A percentile compares a stretch with the other conserved stretches of the same genome.
Evolutionary conservation across 2,797 vertebrate species (phyloP).

Genomic region (Pipistrellus pygmaeus): DNA sequence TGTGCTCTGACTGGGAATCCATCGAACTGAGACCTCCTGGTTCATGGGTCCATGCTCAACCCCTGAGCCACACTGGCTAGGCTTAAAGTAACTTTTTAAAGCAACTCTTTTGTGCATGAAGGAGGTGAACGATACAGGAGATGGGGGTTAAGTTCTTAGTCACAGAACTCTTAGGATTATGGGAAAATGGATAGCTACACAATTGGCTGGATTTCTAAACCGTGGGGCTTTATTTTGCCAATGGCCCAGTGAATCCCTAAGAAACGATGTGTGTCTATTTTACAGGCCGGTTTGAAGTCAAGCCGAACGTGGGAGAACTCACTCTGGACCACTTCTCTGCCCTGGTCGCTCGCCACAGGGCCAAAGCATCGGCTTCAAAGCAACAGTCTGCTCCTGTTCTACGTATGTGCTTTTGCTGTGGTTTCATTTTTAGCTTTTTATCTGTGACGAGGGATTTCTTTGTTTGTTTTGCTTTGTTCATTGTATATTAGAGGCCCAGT

Average conservation of each 20-base stretch:
- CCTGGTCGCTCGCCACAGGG: background rate
- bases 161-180: background rate
- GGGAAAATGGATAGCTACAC: background rate
- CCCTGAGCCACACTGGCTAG: too few relatives aligned
- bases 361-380: background rate
- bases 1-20: too few relatives aligned
- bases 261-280: slow-evolving; percentile 52
- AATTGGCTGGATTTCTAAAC: background rate
- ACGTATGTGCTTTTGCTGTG: slow-evolving; percentile 63
- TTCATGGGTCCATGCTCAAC: too few relatives aligned
- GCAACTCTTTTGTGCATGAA: background rate
- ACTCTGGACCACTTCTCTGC: slow-evolving; percentile 76
- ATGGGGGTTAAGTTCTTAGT: background rate
- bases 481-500: background rate
- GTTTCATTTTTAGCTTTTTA: background rate
- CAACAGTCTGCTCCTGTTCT: background rate
- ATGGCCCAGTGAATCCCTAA: background rate
- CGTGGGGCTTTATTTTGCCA: background rate
- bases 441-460: background rate
- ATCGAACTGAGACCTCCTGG: too few relatives aligned
- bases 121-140: background rate
- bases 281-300: slow-evolving; percentile 88
- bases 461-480: background rate
- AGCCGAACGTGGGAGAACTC: slow-evolving; percentile 84
- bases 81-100: slow-evolving; percentile 36